Percentiles rank a stretch among this genome's conserved stretches.
phyloP scores from a whole-genome alignment of 2,797 vertebrate genomes.

The Morelia viridis region DNA sequence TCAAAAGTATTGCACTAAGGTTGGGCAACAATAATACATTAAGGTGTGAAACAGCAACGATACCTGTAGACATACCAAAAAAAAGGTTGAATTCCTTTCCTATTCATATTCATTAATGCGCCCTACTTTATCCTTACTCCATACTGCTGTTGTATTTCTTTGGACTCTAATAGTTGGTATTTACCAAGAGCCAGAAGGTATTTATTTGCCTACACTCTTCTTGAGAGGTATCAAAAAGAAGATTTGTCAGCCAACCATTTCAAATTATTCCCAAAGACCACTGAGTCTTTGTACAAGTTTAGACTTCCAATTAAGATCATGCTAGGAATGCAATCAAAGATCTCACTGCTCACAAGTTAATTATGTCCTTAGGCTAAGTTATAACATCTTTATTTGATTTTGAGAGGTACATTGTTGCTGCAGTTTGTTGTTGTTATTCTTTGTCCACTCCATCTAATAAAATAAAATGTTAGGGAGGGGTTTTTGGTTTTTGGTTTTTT shows the following conservation, averaged over 20 bases:
- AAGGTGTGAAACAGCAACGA: not conserved
- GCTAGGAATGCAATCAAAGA: constrained; percentile 80
- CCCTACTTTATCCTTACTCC: constrained; percentile 59
- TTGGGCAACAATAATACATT: not conserved
- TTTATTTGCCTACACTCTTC: constrained; percentile 70
- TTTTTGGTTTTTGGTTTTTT: constrained; percentile 47
- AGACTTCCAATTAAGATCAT: constrained; percentile 77
- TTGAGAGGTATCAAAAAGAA: constrained; percentile 69
- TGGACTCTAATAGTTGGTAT: constrained; percentile 60
- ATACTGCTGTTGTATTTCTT: constrained; percentile 37
- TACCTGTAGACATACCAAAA: not conserved
- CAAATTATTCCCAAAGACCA: constrained; percentile 60
- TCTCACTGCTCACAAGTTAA: constrained; percentile 78
- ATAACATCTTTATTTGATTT: constrained; percentile 68
- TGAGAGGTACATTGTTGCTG: not conserved
- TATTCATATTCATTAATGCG: constrained; percentile 58
- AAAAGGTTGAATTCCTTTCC: constrained; percentile 9
- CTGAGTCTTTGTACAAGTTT: constrained; percentile 65
- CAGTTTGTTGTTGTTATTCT: constrained; percentile 52
- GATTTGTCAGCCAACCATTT: constrained; percentile 66
- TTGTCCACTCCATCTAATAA: constrained; percentile 76
- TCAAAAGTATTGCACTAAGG: not conserved
- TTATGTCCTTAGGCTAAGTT: constrained; percentile 77
- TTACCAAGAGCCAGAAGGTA: constrained; percentile 69
- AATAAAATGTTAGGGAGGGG: constrained; percentile 58